phyloP scores from a whole-genome alignment of 1,140 invertebrate species.

The Pseudomyrmex sp. region DNA sequence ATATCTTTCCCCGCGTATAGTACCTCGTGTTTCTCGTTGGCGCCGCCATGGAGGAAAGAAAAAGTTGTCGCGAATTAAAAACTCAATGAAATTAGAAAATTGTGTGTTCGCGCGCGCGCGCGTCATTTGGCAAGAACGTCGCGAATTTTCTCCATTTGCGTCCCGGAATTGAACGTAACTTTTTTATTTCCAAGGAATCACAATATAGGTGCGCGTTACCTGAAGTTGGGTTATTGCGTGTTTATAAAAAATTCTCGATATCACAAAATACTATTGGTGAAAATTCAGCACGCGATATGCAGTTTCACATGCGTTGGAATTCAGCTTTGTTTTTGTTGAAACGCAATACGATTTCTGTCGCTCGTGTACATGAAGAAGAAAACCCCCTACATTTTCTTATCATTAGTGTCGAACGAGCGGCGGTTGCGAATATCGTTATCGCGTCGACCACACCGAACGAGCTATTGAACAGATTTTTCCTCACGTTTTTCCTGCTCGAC shows the following conservation, averaged over 20 bases:
- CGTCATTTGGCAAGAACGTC: slow-evolving; percentile 64
- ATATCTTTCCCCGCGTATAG: slow-evolving; percentile 66
- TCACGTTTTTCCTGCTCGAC: slow-evolving; percentile 55
- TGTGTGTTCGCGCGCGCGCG: slow-evolving; percentile 57
- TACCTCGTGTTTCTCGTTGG: slow-evolving; percentile 47
- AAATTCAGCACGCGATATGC: background rate
- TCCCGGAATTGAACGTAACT: slow-evolving; percentile 23
- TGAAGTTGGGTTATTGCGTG: too few relatives aligned
- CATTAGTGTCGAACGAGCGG: slow-evolving; percentile 57
- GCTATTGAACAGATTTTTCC: slow-evolving; percentile 70
- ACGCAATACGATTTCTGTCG: background rate
- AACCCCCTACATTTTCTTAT: slow-evolving; percentile 34
- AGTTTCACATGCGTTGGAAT: background rate
- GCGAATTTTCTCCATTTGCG: slow-evolving; percentile 61
- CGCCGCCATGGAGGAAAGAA: slow-evolving; percentile 58
- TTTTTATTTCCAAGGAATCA: background rate
- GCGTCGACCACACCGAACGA: slow-evolving; percentile 18
- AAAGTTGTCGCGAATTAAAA: slow-evolving; percentile 76
- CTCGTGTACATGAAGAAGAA: slow-evolving; percentile 13
- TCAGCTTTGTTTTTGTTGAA: background rate
- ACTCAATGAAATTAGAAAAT: slow-evolving; percentile 77
- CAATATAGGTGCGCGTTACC: background rate
- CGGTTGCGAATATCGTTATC: slow-evolving; percentile 65
- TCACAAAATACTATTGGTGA: background rate
- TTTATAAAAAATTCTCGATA: too few relatives aligned